phyloP scores from a whole-genome alignment of 1,140 invertebrate genomes.

The Hyphantria cunea region DNA sequence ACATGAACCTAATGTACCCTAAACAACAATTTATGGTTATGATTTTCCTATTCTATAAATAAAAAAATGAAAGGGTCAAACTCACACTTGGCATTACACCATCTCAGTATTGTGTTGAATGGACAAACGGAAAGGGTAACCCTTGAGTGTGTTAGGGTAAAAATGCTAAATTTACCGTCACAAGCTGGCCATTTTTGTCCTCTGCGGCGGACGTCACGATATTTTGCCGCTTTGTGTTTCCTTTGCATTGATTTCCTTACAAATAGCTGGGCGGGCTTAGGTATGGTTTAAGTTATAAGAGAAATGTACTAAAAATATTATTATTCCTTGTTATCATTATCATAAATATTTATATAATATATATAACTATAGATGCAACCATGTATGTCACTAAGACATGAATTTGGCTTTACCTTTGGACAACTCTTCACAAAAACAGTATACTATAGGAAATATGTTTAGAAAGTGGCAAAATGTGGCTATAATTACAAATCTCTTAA shows the following conservation, averaged over 20 bases:
- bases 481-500: no score
- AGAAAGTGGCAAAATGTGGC: no score
- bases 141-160: constrained; percentile 40
- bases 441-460: no score
- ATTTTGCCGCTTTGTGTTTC: constrained; percentile 66
- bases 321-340: no score
- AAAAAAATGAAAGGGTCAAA: constrained; percentile 60
- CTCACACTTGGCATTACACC: constrained; percentile 58
- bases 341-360: no score
- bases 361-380: no score
- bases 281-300: constrained; percentile 35
- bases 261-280: constrained; percentile 38
- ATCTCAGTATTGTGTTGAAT: constrained; percentile 55
- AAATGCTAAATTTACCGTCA: constrained; percentile 69
- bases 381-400: no score
- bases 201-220: constrained; percentile 64
- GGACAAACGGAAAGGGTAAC: constrained; percentile 57
- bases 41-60: constrained; percentile 59
- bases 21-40: constrained; percentile 66
- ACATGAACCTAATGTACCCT: constrained; percentile 56
- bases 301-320: no score
- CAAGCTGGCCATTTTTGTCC: constrained; percentile 53
- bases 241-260: constrained; percentile 64
- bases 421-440: no score
- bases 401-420: no score